These are phyloP conservation scores for Oeneis ivallda DNA, from an alignment of 2,888 invertebrate genomes.

Conservation along the genomic window DNA sequence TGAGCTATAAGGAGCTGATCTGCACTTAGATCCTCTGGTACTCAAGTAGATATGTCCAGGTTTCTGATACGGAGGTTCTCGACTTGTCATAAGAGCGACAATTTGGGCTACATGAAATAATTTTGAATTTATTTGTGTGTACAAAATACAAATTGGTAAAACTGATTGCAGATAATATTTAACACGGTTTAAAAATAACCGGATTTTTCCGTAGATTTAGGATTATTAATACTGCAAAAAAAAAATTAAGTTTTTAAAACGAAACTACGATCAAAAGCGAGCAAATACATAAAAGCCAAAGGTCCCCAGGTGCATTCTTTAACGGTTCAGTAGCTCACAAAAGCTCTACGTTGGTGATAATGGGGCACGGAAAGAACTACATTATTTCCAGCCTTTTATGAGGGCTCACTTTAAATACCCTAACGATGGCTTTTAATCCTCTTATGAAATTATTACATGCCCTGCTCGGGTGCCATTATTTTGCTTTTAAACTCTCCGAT, in stretches of 20 bases:
- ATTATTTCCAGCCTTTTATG: constrained; percentile 18
- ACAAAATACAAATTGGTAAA: too few species aligned
- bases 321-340: constrained; percentile 22
- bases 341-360: constrained; percentile 17
- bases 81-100: too few species aligned
- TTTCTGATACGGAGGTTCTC: too few species aligned
- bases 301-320: constrained; percentile 26
- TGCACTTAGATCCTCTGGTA: too few species aligned
- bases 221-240: too few species aligned
- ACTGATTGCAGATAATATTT: too few species aligned
- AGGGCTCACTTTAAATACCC: constrained; percentile 15
- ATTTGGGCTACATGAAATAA: too few species aligned
- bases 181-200: too few species aligned
- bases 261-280: constrained; percentile 19
- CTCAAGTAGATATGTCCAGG: too few species aligned
- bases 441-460: constrained; percentile 13
- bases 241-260: not conserved
- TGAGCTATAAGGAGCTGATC: too few species aligned
- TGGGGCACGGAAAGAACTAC: constrained; percentile 19
- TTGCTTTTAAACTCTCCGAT: not conserved
- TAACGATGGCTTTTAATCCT: constrained; percentile 20
- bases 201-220: too few species aligned
- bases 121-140: too few species aligned
- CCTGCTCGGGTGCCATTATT: not conserved
- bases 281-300: constrained; percentile 14